phyloP scores from a whole-genome alignment of 2,113 vertebrate genomes.

The Myrmophylax atrothorax region DNA sequence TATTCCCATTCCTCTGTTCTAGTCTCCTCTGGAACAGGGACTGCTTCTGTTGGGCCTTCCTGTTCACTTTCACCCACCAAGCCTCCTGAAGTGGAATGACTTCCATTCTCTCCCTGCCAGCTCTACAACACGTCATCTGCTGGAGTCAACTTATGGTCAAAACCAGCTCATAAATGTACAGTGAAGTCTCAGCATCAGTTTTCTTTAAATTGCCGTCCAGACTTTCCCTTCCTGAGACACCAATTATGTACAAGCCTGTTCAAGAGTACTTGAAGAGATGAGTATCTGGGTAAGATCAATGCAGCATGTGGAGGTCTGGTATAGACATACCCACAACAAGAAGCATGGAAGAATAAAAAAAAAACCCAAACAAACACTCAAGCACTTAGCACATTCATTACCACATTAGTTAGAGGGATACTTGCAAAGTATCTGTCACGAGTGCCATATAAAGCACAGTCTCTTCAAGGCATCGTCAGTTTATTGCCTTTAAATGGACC shows the following conservation, averaged over 20 bases:
- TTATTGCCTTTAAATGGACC: slow-evolving; percentile 7
- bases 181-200: background rate
- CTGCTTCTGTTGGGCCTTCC: background rate
- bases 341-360: background rate
- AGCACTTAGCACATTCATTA: background rate
- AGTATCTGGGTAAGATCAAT: background rate
- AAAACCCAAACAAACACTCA: background rate
- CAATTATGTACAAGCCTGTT: background rate
- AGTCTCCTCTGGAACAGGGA: background rate
- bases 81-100: background rate
- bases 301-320: background rate
- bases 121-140: background rate
- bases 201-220: background rate
- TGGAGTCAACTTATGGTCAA: background rate
- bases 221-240: background rate
- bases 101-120: background rate
- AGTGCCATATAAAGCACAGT: background rate
- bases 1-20: background rate
- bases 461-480: background rate
- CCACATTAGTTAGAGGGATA: background rate
- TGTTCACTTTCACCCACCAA: background rate
- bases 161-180: background rate
- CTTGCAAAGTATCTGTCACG: background rate
- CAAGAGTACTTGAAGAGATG: background rate
- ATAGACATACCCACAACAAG: background rate